Conservation (phyloP, 2,888 invertebrate genomes). For the Drosophila aldrichi region DNA sequence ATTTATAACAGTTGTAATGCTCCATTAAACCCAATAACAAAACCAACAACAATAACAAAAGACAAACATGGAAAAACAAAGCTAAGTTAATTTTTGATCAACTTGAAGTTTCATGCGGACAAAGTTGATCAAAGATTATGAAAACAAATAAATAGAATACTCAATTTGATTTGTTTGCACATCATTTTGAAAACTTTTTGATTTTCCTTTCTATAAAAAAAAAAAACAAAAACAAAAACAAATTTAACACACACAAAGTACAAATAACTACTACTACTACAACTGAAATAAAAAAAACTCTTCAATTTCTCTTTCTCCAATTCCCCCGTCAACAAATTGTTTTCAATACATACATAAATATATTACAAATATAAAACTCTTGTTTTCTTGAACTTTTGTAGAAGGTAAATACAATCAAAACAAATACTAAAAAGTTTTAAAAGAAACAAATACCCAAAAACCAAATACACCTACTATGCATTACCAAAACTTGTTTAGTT, state of each 20-base stretch:
- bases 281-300: constrained; percentile 68
- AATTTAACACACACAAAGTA: constrained; percentile 42
- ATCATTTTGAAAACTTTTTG: constrained; percentile 37
- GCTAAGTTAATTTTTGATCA: constrained; percentile 41
- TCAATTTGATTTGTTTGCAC: constrained; percentile 48
- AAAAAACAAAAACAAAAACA: not conserved
- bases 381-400: constrained; percentile 85
- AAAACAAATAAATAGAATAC: constrained; percentile 4
- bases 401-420: constrained; percentile 84
- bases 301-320: constrained; percentile 81
- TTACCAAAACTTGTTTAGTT: constrained; percentile 52
- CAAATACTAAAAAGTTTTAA: constrained; percentile 53
- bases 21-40: constrained; percentile 40
- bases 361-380: constrained; percentile 63
- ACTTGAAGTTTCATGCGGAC: constrained; percentile 18
- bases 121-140: constrained; percentile 44
- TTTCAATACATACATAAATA: constrained; percentile 68
- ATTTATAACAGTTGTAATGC: constrained; percentile 22
- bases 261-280: constrained; percentile 53
- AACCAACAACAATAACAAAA: constrained; percentile 47
- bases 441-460: constrained; percentile 47
- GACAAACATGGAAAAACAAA: constrained; percentile 41
- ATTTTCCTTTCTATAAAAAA: constrained; percentile 30
- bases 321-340: constrained; percentile 66
- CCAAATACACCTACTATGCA: constrained; percentile 63